These are phyloP conservation scores for Daphoenositta chrysoptera DNA, from an alignment of 2,113 vertebrate species.

Conservation along the genomic window DNA sequence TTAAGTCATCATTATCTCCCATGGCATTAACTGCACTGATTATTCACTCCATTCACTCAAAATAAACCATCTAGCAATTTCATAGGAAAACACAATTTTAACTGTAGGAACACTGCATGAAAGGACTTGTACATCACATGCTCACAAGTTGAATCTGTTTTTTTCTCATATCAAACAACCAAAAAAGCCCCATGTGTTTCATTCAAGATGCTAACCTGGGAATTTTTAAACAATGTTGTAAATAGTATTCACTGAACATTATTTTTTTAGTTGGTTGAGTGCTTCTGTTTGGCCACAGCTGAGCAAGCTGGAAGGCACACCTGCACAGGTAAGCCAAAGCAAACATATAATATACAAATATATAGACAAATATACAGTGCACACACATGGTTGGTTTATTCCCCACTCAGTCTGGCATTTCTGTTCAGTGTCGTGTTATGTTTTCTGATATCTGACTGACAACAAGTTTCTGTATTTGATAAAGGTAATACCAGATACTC, in stretches of 20 bases:
- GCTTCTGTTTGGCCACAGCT: not conserved
- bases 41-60: not conserved
- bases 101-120: not conserved
- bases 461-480: not conserved
- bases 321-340: not conserved
- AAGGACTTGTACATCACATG: not conserved
- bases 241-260: not conserved
- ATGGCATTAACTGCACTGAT: not conserved
- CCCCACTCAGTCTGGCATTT: not conserved
- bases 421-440: not conserved
- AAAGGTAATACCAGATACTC: not conserved
- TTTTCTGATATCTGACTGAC: not conserved
- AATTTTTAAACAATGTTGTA: not conserved
- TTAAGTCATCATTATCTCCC: not conserved
- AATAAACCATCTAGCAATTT: not conserved
- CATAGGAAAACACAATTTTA: not conserved
- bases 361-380: not conserved
- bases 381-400: not conserved
- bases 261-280: not conserved
- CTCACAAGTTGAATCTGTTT: not conserved
- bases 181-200: not conserved
- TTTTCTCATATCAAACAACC: not conserved
- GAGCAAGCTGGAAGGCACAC: not conserved
- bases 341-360: not conserved
- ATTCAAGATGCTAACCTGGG: not conserved